Conservation (phyloP, 2,888 invertebrate genomes). For the Adelognathus sp. region DNA sequence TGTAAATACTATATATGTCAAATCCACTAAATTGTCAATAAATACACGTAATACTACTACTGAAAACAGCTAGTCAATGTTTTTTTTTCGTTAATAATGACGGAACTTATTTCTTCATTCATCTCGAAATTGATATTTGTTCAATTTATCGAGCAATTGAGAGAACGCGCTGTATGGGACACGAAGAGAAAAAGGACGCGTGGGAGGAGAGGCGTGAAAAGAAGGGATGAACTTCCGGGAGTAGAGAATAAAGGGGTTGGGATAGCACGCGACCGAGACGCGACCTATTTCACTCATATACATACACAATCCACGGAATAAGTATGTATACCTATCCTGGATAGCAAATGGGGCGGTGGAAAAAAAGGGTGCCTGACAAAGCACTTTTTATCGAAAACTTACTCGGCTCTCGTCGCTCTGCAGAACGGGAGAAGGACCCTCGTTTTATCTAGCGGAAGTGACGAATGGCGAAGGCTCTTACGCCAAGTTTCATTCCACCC, state of each 20-base stretch:
- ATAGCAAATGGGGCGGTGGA: conserved; percentile 12
- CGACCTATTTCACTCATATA: conserved; percentile 1
- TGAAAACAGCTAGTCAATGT: not conserved
- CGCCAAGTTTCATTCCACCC: conserved; percentile 61
- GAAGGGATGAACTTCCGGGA: conserved; percentile 42
- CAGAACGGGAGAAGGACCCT: conserved; percentile 63
- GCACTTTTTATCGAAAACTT: conserved; percentile 66
- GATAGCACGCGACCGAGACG: conserved; percentile 32
- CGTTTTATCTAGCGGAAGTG: conserved; percentile 76
- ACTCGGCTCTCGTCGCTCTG: conserved; percentile 30
- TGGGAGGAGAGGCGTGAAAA: conserved; percentile 32
- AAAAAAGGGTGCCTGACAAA: conserved; percentile 64
- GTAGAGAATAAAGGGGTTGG: conserved; percentile 54
- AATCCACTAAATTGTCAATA: too few species aligned
- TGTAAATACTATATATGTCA: too few species aligned
- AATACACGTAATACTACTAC: too few species aligned
- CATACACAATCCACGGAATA: not conserved
- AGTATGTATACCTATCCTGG: conserved; percentile 1
- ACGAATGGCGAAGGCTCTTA: conserved; percentile 70
- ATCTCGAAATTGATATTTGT: not conserved
- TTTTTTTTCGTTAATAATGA: not conserved
- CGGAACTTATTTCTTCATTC: too few species aligned
- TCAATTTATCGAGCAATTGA: not conserved
- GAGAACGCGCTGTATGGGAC: not conserved
- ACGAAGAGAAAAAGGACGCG: conserved; percentile 1